A percentile compares a stretch with the other conserved stretches of the same genome.
Conservation (phyloP, 2,888 invertebrate genomes). For the Pachydiplax longipennis region DNA sequence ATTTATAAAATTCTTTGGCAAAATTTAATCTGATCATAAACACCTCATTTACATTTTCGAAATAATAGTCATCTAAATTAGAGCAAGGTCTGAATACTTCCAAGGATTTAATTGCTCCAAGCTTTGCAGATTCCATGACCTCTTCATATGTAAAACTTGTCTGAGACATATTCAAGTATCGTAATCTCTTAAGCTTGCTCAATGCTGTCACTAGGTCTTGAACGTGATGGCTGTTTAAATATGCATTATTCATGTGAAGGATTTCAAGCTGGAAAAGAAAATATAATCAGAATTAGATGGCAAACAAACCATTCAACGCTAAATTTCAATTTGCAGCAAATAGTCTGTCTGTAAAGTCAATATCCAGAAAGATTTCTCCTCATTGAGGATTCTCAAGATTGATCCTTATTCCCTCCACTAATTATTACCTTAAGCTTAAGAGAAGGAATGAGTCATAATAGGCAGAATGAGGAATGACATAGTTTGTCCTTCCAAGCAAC, state of each 20-base stretch:
- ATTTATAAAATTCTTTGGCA: not conserved
- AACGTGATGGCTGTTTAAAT: not conserved
- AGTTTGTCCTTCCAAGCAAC: no score
- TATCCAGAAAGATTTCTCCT: no score
- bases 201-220: not conserved
- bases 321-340: no score
- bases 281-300: not conserved
- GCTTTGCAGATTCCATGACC: not conserved
- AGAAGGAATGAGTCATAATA: no score
- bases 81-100: slow-evolving; percentile 9
- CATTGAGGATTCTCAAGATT: no score
- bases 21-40: not conserved
- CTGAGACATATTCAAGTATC: slow-evolving; percentile 16
- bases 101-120: not conserved
- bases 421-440: no score
- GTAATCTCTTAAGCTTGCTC: not conserved
- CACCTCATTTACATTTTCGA: not conserved
- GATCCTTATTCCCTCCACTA: no score
- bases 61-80: not conserved
- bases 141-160: not conserved
- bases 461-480: no score
- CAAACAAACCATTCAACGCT: no score
- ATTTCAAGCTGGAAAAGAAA: not conserved
- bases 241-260: slow-evolving; percentile 1
- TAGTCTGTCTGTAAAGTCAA: no score